These are phyloP conservation scores for Lota lota DNA, from an alignment of 2,113 vertebrate genomes.

Conservation along the genomic window DNA sequence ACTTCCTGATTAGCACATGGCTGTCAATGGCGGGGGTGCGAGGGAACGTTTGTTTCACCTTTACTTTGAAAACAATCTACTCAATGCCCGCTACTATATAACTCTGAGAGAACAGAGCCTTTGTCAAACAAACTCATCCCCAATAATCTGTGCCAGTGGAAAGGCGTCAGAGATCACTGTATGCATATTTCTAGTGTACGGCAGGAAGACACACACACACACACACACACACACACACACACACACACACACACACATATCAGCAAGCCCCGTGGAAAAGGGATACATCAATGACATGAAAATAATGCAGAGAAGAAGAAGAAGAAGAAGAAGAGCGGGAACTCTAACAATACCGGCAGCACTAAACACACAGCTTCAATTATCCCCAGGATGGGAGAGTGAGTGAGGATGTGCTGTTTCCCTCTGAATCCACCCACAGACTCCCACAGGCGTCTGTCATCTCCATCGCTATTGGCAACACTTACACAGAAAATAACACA, in stretches of 20 bases:
- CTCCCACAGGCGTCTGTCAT: constrained; percentile 61
- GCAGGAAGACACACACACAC: constrained; percentile 1
- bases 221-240: constrained; percentile 6
- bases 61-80: too few relatives aligned
- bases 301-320: constrained; percentile 12
- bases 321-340: constrained; percentile 18
- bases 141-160: constrained; percentile 18
- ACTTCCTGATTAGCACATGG: too few relatives aligned
- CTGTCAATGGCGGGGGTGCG: too few relatives aligned
- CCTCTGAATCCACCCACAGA: constrained; percentile 52
- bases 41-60: too few relatives aligned
- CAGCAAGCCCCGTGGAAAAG: too few relatives aligned
- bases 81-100: not conserved
- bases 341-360: constrained; percentile 39
- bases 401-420: constrained; percentile 31
- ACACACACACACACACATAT: not conserved
- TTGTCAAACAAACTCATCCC: constrained; percentile 32
- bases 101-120: constrained; percentile 1
- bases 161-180: constrained; percentile 21
- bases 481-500: constrained; percentile 41
- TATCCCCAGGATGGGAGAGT: constrained; percentile 56
- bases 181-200: constrained; percentile 24
- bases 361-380: constrained; percentile 55
- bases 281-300: constrained; percentile 44
- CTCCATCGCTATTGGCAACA: constrained; percentile 47